Percentiles rank a stretch among this genome's conserved stretches.
Evolutionary conservation across 2,113 vertebrate genomes (phyloP).

Genomic region (Fregata magnificens): DNA sequence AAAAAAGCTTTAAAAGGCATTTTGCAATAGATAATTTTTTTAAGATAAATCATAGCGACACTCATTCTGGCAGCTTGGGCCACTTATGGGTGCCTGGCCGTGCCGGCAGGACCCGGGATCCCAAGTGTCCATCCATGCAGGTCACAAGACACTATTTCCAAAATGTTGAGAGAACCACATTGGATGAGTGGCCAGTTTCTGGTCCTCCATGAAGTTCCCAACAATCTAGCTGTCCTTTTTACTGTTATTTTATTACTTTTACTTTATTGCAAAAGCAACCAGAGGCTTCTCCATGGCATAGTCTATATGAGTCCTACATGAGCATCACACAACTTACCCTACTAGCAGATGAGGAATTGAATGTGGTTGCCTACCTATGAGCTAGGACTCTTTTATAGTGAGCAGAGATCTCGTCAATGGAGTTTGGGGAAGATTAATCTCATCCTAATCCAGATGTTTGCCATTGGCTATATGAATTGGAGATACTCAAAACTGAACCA

Average conservation of each 20-base stretch:
- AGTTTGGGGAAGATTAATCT: not conserved
- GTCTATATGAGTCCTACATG: too few relatives aligned
- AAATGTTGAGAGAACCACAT: not conserved
- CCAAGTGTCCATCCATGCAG: not conserved
- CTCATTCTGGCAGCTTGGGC: not conserved
- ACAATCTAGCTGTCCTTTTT: not conserved
- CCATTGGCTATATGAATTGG: not conserved
- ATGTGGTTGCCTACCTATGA: not conserved
- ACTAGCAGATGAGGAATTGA: not conserved
- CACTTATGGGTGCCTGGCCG: not conserved
- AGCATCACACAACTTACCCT: not conserved
- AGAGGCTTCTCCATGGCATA: not conserved
- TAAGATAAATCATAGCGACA: not conserved
- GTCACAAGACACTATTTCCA: not conserved
- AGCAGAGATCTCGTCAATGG: not conserved
- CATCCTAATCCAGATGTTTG: not conserved
- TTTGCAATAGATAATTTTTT: not conserved
- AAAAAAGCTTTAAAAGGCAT: conserved; percentile 6
- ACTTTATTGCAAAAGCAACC: not conserved
- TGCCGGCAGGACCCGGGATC: not conserved
- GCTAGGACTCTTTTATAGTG: not conserved
- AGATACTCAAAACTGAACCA: not conserved
- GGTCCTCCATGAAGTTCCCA: not conserved
- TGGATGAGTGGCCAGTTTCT: not conserved
- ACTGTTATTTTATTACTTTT: not conserved